These are phyloP conservation scores for Mylabris sibirica DNA, from an alignment of 2,888 invertebrate species.

Conservation along the genomic window DNA sequence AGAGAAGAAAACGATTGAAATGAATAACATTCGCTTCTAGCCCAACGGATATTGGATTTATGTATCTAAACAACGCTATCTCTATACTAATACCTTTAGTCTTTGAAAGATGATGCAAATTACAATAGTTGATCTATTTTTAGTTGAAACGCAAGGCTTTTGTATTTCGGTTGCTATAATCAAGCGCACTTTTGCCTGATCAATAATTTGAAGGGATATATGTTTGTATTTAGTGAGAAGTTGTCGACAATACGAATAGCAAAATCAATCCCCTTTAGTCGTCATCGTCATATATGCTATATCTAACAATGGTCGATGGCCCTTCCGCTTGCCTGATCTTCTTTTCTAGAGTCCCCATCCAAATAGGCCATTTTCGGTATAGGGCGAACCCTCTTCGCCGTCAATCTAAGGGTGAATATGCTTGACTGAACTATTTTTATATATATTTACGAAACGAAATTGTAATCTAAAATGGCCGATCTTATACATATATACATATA, in stretches of 20 bases:
- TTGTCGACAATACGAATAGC: conserved; percentile 29
- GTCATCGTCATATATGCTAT: conserved; percentile 37
- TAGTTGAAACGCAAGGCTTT: no score
- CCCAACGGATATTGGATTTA: conserved; percentile 10
- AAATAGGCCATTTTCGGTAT: conserved; percentile 52
- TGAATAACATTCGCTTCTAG: not conserved
- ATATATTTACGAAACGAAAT: conserved; percentile 51
- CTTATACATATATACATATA: conserved; percentile 17
- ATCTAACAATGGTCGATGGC: conserved; percentile 49
- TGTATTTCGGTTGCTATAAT: not conserved
- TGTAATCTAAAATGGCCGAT: conserved; percentile 59
- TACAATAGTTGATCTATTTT: no score
- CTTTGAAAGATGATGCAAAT: no score
- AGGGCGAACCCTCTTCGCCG: conserved; percentile 54
- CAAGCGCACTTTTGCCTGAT: not conserved
- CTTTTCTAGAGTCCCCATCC: conserved; percentile 51
- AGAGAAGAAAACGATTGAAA: not conserved
- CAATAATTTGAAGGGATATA: conserved; percentile 7
- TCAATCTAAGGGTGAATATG: conserved; percentile 59
- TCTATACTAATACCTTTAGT: no score
- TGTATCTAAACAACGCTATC: not conserved
- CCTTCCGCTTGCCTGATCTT: conserved; percentile 55
- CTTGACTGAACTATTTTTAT: conserved; percentile 61
- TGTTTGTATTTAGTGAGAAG: conserved; percentile 10
- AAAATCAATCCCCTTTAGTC: conserved; percentile 27